Conservation (phyloP, 1,140 invertebrate species). For the Anoplolepis gracilipes region DNA sequence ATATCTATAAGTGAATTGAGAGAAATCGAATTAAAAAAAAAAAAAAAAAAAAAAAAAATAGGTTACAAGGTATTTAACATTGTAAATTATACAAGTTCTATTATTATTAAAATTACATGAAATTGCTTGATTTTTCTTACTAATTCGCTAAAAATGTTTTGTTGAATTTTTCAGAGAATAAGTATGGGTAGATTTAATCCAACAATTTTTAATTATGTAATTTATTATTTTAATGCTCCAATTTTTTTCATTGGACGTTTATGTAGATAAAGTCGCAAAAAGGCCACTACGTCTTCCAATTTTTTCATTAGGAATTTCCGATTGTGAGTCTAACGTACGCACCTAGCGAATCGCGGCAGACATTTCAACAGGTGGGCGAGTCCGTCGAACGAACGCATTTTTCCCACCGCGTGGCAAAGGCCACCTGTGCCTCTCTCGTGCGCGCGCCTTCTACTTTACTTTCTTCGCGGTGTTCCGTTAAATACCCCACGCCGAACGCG, state of each 20-base stretch:
- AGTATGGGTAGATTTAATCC: too few species aligned
- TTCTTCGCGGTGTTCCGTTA: constrained; percentile 76
- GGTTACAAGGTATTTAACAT: too few species aligned
- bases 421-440: constrained; percentile 56
- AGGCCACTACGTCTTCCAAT: background rate
- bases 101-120: background rate
- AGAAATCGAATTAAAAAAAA: too few species aligned
- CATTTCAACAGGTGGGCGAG: constrained; percentile 42
- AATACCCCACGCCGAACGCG: constrained; percentile 75
- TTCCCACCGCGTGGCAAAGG: constrained; percentile 57
- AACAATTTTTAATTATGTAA: too few species aligned
- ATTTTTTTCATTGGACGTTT: background rate
- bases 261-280: background rate
- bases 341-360: background rate
- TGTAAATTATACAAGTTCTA: too few species aligned
- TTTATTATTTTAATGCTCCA: too few species aligned
- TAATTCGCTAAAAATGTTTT: too few species aligned
- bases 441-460: constrained; percentile 75
- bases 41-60: too few species aligned
- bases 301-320: background rate
- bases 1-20: background rate
- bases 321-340: background rate
- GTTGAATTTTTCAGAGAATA: too few species aligned
- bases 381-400: constrained; percentile 49
- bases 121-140: background rate